Conservation (phyloP, 2,113 vertebrate species). For the Brienomyrus longianalis region DNA sequence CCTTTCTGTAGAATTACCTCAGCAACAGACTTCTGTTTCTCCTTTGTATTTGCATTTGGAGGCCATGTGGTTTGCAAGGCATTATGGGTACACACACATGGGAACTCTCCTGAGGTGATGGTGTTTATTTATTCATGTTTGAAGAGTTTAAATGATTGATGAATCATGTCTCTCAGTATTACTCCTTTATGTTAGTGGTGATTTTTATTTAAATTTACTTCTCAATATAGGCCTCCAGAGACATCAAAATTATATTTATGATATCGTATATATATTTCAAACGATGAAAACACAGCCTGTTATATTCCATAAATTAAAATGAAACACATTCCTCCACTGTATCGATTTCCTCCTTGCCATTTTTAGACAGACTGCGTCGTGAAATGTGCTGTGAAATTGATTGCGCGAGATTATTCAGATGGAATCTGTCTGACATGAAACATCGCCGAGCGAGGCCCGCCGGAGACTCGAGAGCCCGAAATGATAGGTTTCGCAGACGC, state of each 20-base stretch:
- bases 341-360: neutral
- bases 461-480: neutral
- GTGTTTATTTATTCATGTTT: slow-evolving; percentile 6
- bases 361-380: neutral
- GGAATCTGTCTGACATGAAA: neutral
- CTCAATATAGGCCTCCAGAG: neutral
- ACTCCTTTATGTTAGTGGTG: neutral
- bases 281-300: neutral
- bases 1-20: neutral
- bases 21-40: neutral
- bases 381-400: slow-evolving; percentile 9
- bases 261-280: neutral
- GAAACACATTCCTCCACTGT: neutral
- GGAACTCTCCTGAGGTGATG: neutral
- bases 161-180: neutral
- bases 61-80: neutral
- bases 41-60: neutral
- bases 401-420: neutral
- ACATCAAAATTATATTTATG: neutral
- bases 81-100: neutral
- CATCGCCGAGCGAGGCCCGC: neutral
- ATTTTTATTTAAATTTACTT: slow-evolving; percentile 1
- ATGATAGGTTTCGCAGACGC: neutral
- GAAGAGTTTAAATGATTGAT: slow-evolving; percentile 7
- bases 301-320: neutral